Base-by-base conservation (phyloP, 1,140 invertebrate species). In the Probaryconus sp. region DNA sequence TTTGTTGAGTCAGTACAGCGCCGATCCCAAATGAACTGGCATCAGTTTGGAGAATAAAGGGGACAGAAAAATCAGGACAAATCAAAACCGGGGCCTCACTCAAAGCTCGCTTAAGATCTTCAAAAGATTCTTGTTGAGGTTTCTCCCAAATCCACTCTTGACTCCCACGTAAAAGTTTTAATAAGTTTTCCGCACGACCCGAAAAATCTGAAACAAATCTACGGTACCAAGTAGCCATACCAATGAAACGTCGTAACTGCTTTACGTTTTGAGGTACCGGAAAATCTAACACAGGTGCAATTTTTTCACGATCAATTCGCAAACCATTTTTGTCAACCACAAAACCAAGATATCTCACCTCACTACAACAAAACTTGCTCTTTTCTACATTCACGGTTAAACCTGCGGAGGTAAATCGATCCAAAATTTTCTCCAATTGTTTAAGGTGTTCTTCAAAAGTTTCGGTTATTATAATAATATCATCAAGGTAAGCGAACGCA, bases 151-250 rank as follows among this genome's bases (percentile, higher is more conserved):
- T 7, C 45, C 76, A 79, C 5, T 20, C 40, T 7, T 24, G 37
- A 17, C 73, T 61, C 37, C 82, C 73, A 10, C 61, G 14, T 1
- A 51, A 26, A 7, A 56, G 14, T 1, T 10, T 43, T n/a, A 68
- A 79, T 5, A 88, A 42, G 4, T 86, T 86, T 14, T 73, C 55
- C 16, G 85, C 76, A 2, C 84, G 42, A 1, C 70, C 51, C 0
- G 88, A 76, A 65, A 89, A 90, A 72, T 89, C 74, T 7, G 73
- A 69, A 20, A 89, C 79, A 56, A 88, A 90, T 5, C 78, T 38
- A 5, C 83, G 50, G 60, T 88, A 88, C 71, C 85, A 89, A 2
- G 79, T 78, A 1, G 83, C 76, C 47, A 89, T 82, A 1, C 87
- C 88, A 5, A 89, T 67, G 58, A 90, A 89, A 18, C 0, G 13